phyloP scores from a whole-genome alignment of 1,140 invertebrate species.

The Battus philenor region DNA sequence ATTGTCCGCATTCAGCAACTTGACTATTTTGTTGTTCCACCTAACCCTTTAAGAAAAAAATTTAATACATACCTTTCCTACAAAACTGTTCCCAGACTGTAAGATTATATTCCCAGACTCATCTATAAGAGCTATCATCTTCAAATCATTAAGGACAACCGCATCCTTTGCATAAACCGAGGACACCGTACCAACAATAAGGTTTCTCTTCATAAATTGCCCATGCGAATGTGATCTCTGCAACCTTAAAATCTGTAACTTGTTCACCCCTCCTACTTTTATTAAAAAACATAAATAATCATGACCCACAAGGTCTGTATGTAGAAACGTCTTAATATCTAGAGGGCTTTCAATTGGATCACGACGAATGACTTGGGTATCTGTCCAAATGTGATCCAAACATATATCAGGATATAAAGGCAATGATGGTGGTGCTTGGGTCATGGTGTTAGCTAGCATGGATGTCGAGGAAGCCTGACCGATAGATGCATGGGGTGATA shows the following conservation, averaged over 20 bases:
- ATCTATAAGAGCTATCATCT: conserved; percentile 90
- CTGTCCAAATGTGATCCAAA: conserved; percentile 92
- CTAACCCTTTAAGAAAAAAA: no score
- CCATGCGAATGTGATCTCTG: conserved; percentile 83
- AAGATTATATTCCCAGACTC: conserved; percentile 86
- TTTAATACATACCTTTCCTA: conserved; percentile 87
- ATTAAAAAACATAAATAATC: conserved; percentile 90
- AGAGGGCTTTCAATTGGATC: conserved; percentile 70
- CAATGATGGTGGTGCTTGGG: conserved; percentile 75
- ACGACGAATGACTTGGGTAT: conserved; percentile 77
- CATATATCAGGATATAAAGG: conserved; percentile 90
- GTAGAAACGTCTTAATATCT: conserved; percentile 88
- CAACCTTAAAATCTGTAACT: conserved; percentile 85
- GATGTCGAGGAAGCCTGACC: conserved; percentile 67
- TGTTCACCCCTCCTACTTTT: conserved; percentile 75
- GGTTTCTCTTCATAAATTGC: conserved; percentile 69
- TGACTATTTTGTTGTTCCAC: no score
- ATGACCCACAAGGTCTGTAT: conserved; percentile 89
- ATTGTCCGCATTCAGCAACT: no score
- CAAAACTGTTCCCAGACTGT: conserved; percentile 86
- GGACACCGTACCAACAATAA: conserved; percentile 85
- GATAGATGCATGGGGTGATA: conserved; percentile 68
- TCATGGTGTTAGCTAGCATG: conserved; percentile 50
- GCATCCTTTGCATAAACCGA: conserved; percentile 90
- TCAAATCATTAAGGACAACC: conserved; percentile 84